Base-by-base conservation (phyloP, 1,140 invertebrate genomes). In the Drosophila sproati region DNA sequence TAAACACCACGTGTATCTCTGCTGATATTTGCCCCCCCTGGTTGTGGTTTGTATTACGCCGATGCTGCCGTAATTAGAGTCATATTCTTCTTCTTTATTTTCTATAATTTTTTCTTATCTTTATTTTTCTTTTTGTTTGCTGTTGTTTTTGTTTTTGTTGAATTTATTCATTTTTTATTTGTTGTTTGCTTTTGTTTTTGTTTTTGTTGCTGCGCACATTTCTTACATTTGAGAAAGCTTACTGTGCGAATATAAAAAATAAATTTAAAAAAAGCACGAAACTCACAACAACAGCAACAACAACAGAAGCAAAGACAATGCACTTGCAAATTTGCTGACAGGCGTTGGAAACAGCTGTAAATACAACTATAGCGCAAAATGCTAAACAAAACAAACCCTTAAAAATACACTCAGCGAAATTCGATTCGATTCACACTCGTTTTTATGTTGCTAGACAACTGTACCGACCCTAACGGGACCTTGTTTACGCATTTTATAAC, bases 301-400 rank as follows among this genome's bases (percentile, higher is more conserved):
- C 50, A 59, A 61, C 4, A 20, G 20, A 0, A 20, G 20, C 20
- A 20, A 20, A 20, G 20, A 20, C 20, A 20, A 20, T 20, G 20
- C 20, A 20, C 20, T 20, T 20, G 56, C 55, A 67, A 78, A 67
- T 20, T 63, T 79, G 72, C 80, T 78, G 76, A 82, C 59, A 72
- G 20, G 55, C 60, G 60, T 34, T 51, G 10, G 20, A 63, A 83
- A 77, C 81, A 83, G 80, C 80, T 83, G 81, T 70, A 63, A 77
- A 80, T 83, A 78, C 81, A 86, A 70, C 73, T 83, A 73, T 51
- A n/a, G 12, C 2, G 10, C 29, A 34, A 35, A 39, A 50, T 57
- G 12, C 41, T 10, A 7, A 37, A 10, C 20, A 50, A 29, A 56
- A 31, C 3, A 41, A 61, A 68, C 5, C 28, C 5, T 50, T 20